These are phyloP conservation scores for Caenorhabditis remanei DNA, from an alignment of 1,140 invertebrate species.

Conservation along the genomic window DNA sequence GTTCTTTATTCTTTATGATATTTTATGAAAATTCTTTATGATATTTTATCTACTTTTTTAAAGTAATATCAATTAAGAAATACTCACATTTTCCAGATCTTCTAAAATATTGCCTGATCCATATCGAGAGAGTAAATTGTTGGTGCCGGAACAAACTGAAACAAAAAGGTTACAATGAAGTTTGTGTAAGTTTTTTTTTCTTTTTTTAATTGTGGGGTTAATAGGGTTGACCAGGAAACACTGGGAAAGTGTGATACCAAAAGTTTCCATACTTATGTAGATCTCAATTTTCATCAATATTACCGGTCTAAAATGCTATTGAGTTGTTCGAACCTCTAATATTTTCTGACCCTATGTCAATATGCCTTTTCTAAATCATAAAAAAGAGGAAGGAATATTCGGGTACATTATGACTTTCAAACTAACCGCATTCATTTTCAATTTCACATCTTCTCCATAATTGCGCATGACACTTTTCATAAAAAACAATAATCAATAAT, in stretches of 20 bases:
- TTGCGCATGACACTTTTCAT: not conserved
- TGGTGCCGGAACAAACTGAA: constrained; percentile 43
- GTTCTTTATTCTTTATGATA: too few species aligned
- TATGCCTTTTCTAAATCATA: too few species aligned
- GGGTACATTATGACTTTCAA: not conserved
- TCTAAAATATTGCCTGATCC: constrained; percentile 36
- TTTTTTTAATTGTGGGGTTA: not conserved
- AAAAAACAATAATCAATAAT: constrained; percentile 28
- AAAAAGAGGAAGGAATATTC: not conserved
- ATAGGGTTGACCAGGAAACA: not conserved
- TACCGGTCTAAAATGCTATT: too few species aligned
- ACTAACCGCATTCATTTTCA: not conserved
- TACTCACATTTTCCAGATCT: constrained; percentile 31
- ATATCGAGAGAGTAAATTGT: not conserved
- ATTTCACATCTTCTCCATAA: not conserved
- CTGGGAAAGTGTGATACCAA: not conserved
- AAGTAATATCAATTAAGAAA: not conserved
- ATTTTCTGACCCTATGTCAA: too few species aligned
- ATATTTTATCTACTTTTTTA: too few species aligned
- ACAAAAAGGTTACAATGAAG: not conserved
- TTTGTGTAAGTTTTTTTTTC: constrained; percentile 19
- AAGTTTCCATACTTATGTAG: too few species aligned
- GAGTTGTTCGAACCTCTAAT: too few species aligned
- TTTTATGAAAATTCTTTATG: too few species aligned
- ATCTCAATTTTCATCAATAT: too few species aligned